Conservation (phyloP, 2,888 invertebrate genomes). For the Eristalis arbustorum region DNA sequence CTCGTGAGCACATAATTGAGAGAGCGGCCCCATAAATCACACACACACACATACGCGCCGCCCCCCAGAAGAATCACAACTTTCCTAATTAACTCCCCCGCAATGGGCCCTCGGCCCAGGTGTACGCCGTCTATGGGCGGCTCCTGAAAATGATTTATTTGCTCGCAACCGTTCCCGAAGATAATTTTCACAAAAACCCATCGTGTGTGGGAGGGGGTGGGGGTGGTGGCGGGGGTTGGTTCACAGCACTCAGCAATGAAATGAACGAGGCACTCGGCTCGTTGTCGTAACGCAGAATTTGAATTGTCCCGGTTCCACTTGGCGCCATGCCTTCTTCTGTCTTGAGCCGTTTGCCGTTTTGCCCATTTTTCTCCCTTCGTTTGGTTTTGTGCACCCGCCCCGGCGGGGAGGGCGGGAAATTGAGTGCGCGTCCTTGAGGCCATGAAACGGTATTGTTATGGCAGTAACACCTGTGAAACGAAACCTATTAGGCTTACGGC, state of each 20-base stretch:
- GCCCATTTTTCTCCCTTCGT: not conserved
- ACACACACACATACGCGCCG: not conserved
- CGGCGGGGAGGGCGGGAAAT: not conserved
- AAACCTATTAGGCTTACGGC: constrained; percentile 7
- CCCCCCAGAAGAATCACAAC: constrained; percentile 23
- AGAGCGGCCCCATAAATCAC: constrained; percentile 37
- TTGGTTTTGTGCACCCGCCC: too few species aligned
- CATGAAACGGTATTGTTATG: constrained; percentile 14
- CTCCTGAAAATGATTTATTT: constrained; percentile 43
- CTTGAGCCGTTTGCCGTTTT: not conserved
- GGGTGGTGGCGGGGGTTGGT: too few species aligned
- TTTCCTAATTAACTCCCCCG: constrained; percentile 49
- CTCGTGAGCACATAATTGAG: constrained; percentile 21
- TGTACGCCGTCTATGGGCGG: not conserved
- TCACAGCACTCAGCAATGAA: not conserved
- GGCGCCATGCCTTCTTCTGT: not conserved
- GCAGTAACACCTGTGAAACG: constrained; percentile 34
- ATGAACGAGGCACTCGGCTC: not conserved
- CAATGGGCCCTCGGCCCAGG: not conserved
- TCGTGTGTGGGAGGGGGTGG: not conserved
- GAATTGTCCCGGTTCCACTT: constrained; percentile 15
- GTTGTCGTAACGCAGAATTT: constrained; percentile 9
- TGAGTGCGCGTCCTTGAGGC: constrained; percentile 9
- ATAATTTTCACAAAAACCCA: constrained; percentile 12
- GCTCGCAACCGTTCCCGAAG: constrained; percentile 10